Percentiles rank a stretch among this genome's conserved stretches.
phyloP scores from a whole-genome alignment of 2,888 invertebrate species.

The Acanthoscelides obtectus region DNA sequence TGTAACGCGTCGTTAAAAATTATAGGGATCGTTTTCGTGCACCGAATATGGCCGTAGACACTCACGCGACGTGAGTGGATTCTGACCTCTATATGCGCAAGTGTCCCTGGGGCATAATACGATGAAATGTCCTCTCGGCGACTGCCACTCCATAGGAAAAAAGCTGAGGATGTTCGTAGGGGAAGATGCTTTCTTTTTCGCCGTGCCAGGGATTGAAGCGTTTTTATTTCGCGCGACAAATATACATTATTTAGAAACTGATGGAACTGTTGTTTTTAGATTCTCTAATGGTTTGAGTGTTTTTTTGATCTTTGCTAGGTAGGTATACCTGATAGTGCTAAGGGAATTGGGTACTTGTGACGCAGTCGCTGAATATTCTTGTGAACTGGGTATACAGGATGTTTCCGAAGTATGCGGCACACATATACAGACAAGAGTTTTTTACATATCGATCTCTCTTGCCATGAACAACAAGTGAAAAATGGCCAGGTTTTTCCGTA shows the following conservation, averaged over 20 bases:
- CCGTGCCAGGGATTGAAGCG: neutral
- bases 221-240: neutral
- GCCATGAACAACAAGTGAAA: no score
- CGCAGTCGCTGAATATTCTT: no score
- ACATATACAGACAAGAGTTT: no score
- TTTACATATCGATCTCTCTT: no score
- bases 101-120: neutral
- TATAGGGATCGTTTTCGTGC: neutral
- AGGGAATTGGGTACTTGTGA: no score
- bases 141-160: neutral
- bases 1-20: neutral
- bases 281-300: neutral
- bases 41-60: neutral
- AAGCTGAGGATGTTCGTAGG: neutral
- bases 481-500: no score
- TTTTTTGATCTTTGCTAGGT: no score
- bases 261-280: neutral
- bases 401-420: no score
- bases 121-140: neutral
- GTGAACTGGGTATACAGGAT: no score
- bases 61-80: neutral
- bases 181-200: neutral
- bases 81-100: neutral
- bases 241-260: neutral
- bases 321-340: no score